Evolutionary conservation across 1,140 invertebrate genomes (phyloP).

Genomic region (Saccostrea cuccullata): DNA sequence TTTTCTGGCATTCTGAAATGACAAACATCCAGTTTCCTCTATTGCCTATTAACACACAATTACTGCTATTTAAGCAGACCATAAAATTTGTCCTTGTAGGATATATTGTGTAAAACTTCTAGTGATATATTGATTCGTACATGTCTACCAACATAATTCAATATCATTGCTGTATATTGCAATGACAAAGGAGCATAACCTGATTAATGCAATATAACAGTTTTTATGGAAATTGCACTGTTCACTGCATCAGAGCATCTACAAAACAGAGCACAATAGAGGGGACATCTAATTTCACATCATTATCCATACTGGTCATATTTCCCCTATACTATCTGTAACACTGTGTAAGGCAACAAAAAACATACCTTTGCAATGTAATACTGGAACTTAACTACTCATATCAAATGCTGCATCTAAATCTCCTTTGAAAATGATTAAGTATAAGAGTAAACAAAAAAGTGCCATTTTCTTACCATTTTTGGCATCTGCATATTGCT

Average conservation of each 20-base stretch:
- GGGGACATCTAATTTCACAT: no score
- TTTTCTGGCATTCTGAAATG: neutral
- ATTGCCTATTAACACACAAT: neutral
- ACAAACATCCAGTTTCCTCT: neutral
- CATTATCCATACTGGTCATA: no score
- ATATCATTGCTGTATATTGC: neutral
- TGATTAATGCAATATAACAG: neutral
- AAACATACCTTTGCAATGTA: neutral
- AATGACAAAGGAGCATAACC: neutral
- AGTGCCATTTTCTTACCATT: constrained; percentile 14
- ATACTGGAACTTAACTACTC: neutral
- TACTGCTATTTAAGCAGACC: neutral
- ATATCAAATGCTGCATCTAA: neutral
- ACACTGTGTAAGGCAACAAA: no score
- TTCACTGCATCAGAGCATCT: neutral
- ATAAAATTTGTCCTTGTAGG: constrained; percentile 19
- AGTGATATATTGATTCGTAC: neutral
- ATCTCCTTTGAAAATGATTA: neutral
- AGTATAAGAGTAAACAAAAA: neutral
- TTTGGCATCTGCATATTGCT: constrained; percentile 15
- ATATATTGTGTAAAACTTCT: neutral
- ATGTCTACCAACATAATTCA: neutral
- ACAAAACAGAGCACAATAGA: neutral
- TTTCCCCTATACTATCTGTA: no score
- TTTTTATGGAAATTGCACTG: neutral